A percentile compares a stretch with the other conserved stretches of the same genome.
These are phyloP conservation scores for Odocoileus virginianus DNA, from an alignment of 2,113 vertebrate species.

Conservation along the genomic window DNA sequence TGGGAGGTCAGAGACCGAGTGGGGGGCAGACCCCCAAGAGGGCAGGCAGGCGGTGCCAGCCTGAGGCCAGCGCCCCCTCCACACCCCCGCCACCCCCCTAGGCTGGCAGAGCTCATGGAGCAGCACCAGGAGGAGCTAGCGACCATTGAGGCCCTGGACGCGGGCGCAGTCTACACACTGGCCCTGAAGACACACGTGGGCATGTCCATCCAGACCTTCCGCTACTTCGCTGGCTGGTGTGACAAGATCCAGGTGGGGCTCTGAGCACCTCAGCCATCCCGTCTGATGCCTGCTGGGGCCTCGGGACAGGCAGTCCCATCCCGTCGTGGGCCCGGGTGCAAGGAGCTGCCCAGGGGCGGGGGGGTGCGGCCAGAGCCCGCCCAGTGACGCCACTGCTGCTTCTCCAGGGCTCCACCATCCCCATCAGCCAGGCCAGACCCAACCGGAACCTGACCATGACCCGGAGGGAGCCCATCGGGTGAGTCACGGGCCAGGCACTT, in stretches of 20 bases:
- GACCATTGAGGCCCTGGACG: slow-evolving; percentile 87
- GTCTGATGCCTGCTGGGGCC: neutral
- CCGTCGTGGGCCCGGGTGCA: neutral
- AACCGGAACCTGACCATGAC: slow-evolving; percentile 87
- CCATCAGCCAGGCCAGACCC: slow-evolving; percentile 88
- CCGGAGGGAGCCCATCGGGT: slow-evolving; percentile 87
- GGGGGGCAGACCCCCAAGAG: neutral
- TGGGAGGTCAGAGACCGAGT: neutral
- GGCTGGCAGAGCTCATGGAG: slow-evolving; percentile 88
- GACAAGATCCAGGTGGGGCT: slow-evolving; percentile 87
- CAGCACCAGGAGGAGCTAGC: slow-evolving; percentile 87
- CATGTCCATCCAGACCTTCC: slow-evolving; percentile 89
- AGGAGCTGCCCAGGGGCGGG: neutral
- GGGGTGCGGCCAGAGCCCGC: accelerated
- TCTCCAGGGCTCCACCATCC: slow-evolving; percentile 85
- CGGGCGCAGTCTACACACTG: slow-evolving; percentile 87
- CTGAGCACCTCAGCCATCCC: neutral
- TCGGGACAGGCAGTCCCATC: neutral
- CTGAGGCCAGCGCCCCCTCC: neutral
- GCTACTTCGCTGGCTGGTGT: slow-evolving; percentile 90
- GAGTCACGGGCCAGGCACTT: slow-evolving; percentile 13
- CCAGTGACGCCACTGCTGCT: neutral
- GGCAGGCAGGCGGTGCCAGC: neutral
- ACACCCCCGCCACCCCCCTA: neutral
- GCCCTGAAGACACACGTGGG: slow-evolving; percentile 88